Percentiles rank a stretch among this genome's conserved stretches.
These are phyloP conservation scores for Agrilus biguttatus DNA, from an alignment of 2,888 invertebrate species.

Conservation along the genomic window DNA sequence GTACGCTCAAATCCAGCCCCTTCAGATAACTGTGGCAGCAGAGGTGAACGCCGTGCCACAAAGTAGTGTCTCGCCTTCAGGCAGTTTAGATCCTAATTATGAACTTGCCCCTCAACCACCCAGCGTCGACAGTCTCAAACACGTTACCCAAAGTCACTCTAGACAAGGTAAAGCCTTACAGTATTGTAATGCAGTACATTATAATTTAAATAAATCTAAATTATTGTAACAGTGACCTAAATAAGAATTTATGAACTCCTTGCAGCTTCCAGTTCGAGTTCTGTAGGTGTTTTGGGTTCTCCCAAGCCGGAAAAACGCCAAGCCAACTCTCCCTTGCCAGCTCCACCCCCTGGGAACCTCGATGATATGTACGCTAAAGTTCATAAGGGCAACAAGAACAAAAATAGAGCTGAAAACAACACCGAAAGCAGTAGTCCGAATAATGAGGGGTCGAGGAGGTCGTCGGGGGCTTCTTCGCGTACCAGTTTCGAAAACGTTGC, in stretches of 20 bases:
- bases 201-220: too few species aligned
- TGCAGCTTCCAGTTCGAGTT: slow-evolving; percentile 52
- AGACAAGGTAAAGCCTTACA: slow-evolving; percentile 34
- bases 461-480: not conserved
- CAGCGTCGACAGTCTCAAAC: slow-evolving; percentile 45
- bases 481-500: too few species aligned
- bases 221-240: too few species aligned
- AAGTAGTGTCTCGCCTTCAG: slow-evolving; percentile 10
- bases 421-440: not conserved
- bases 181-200: too few species aligned
- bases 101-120: slow-evolving; percentile 40
- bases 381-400: slow-evolving; percentile 39
- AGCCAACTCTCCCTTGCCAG: slow-evolving; percentile 78
- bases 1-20: slow-evolving; percentile 67
- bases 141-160: slow-evolving; percentile 43
- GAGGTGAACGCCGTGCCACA: slow-evolving; percentile 20
- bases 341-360: slow-evolving; percentile 59
- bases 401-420: slow-evolving; percentile 3
- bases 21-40: slow-evolving; percentile 23
- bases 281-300: slow-evolving; percentile 53
- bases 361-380: slow-evolving; percentile 88
- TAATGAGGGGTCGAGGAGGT: not conserved
- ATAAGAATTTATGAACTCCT: slow-evolving; percentile 2
- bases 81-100: slow-evolving; percentile 19
- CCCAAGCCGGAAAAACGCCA: slow-evolving; percentile 83